Conservation (phyloP, 2,888 invertebrate genomes). For the Himalopsyche tibetana region DNA sequence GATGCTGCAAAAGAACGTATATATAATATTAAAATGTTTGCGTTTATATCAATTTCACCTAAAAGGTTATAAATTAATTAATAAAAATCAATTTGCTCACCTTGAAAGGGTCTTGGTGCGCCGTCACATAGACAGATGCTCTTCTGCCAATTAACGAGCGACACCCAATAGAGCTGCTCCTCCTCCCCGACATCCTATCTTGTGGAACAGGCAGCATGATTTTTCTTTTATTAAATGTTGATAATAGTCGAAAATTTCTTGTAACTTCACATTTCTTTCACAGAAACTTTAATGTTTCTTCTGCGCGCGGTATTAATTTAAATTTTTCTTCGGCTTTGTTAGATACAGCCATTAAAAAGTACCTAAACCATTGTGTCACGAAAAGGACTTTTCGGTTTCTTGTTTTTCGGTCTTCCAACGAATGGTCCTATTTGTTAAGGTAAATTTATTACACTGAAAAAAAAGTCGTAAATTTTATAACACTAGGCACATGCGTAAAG, state of each 20-base stretch:
- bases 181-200: slow-evolving; percentile 79
- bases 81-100: slow-evolving; percentile 70
- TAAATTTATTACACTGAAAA: slow-evolving; percentile 46
- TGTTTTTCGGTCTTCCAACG: slow-evolving; percentile 42
- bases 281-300: slow-evolving; percentile 5
- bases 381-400: slow-evolving; percentile 34
- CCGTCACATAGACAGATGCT: slow-evolving; percentile 80
- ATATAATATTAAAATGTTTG: background rate
- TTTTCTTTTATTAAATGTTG: slow-evolving; percentile 15
- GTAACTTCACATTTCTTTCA: slow-evolving; percentile 40
- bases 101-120: slow-evolving; percentile 81
- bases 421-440: slow-evolving; percentile 54
- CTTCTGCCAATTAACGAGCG: slow-evolving; percentile 81
- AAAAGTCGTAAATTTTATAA: slow-evolving; percentile 9
- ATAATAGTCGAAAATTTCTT: background rate
- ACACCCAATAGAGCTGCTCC: slow-evolving; percentile 83
- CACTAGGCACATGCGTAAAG: slow-evolving; percentile 31
- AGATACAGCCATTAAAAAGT: slow-evolving; percentile 24
- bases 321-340: slow-evolving; percentile 16
- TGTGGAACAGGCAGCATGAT: slow-evolving; percentile 76
- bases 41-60: background rate
- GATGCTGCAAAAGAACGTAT: too few species aligned
- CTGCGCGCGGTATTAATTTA: slow-evolving; percentile 5
- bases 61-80: background rate
- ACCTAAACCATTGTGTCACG: slow-evolving; percentile 4